Conservation (phyloP, 2,797 vertebrate genomes). For the Oophaga sylvatica region DNA sequence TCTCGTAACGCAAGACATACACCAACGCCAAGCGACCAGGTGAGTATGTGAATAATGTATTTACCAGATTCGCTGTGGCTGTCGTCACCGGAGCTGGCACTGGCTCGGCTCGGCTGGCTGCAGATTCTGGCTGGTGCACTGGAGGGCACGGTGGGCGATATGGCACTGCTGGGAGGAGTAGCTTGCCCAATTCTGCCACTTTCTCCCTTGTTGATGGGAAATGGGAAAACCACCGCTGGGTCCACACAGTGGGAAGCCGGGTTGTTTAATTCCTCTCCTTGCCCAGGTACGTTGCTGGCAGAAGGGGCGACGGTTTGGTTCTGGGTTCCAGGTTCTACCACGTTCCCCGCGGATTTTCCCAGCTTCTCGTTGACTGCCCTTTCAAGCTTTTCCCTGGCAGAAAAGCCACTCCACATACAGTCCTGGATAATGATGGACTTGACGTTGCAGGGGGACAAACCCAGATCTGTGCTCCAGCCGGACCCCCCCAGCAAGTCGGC, state of each 20-base stretch:
- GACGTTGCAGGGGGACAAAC: constrained; percentile 79
- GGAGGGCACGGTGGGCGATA: constrained; percentile 37
- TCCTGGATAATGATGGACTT: constrained; percentile 95
- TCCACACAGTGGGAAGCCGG: constrained; percentile 88
- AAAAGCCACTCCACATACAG: constrained; percentile 99
- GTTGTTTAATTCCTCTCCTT: constrained; percentile 76
- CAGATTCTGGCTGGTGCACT: constrained; percentile 23
- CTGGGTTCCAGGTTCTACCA: constrained; percentile 57
- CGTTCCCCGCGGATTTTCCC: constrained; percentile 71
- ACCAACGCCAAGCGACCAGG: too few species aligned
- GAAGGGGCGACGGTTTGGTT: constrained; percentile 16
- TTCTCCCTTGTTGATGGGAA: constrained; percentile 86
- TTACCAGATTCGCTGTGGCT: constrained; percentile 90
- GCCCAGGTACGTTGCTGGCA: constrained; percentile 47
- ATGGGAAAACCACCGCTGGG: constrained; percentile 90
- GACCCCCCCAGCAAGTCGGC: constrained; percentile 81
- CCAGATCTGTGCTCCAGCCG: constrained; percentile 83
- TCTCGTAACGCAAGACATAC: too few species aligned
- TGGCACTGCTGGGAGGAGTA: constrained; percentile 41
- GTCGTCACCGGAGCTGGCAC: constrained; percentile 78
- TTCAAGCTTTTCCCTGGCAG: constrained; percentile 92
- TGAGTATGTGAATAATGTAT: constrained; percentile 25
- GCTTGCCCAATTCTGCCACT: constrained; percentile 37
- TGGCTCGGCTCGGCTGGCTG: constrained; percentile 58
- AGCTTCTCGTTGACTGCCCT: constrained; percentile 92